phyloP scores from a whole-genome alignment of 2,888 invertebrate genomes.

The Erebia ligea region DNA sequence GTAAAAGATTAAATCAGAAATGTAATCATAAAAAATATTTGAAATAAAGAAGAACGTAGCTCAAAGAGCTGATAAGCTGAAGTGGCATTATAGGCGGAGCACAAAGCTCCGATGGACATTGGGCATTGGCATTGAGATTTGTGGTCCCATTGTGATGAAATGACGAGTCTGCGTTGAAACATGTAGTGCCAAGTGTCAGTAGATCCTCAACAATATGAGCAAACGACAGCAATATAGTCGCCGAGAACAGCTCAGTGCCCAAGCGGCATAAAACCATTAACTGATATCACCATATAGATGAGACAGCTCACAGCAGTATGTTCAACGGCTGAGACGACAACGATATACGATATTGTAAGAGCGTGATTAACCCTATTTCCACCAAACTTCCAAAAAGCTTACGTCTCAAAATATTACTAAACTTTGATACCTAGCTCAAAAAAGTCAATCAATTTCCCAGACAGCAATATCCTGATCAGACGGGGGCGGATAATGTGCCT shows the following conservation, averaged over 20 bases:
- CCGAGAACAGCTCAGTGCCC: too few relatives aligned
- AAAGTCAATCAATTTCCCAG: constrained; percentile 27
- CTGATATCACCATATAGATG: too few relatives aligned
- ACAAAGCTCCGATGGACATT: background rate
- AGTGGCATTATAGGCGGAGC: background rate
- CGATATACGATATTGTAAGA: background rate
- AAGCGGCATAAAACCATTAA: too few relatives aligned
- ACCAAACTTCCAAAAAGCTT: background rate
- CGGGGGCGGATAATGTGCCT: constrained; percentile 41
- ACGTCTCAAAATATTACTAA: background rate
- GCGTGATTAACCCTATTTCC: background rate
- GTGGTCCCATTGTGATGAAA: background rate
- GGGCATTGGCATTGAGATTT: background rate
- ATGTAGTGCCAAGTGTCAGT: too few relatives aligned
- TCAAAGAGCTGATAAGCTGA: background rate
- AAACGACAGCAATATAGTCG: too few relatives aligned
- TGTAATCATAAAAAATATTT: background rate
- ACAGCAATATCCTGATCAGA: constrained; percentile 65
- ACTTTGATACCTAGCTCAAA: background rate
- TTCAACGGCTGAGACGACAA: background rate
- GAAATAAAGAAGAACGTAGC: background rate
- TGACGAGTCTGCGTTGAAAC: background rate
- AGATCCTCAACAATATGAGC: background rate
- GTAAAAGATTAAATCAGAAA: background rate
- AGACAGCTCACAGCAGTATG: background rate